These are phyloP conservation scores for Oryzias dopingdopingensis DNA, from an alignment of 2,797 vertebrate genomes.

Conservation along the genomic window DNA sequence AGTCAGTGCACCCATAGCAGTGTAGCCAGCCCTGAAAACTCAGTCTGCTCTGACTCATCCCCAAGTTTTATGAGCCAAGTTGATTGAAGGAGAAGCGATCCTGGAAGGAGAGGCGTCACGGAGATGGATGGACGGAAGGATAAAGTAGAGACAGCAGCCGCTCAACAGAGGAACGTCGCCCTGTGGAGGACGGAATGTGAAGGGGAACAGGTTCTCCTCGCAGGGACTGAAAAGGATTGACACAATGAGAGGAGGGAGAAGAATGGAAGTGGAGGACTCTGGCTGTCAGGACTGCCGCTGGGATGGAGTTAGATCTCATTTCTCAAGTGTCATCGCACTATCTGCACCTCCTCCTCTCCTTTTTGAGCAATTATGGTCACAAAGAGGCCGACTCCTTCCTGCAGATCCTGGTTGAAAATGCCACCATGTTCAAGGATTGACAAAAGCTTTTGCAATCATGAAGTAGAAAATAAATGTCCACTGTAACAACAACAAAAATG, in stretches of 20 bases:
- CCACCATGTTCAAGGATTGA: too few species aligned
- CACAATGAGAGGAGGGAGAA: slow-evolving; percentile 57
- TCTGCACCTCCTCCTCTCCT: slow-evolving; percentile 67
- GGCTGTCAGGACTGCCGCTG: slow-evolving; percentile 73
- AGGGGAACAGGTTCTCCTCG: slow-evolving; percentile 72
- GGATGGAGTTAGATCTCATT: slow-evolving; percentile 75
- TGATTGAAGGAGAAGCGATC: slow-evolving; percentile 68
- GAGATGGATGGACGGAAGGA: slow-evolving; percentile 65
- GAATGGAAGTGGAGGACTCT: slow-evolving; percentile 71
- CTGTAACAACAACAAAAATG: too few species aligned
- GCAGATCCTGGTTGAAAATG: slow-evolving; percentile 27
- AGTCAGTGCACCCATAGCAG: slow-evolving; percentile 77
- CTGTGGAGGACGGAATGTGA: slow-evolving; percentile 58
- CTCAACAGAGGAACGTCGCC: slow-evolving; percentile 64
- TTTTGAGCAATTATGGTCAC: slow-evolving; percentile 66
- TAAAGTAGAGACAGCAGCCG: slow-evolving; percentile 68
- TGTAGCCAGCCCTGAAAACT: slow-evolving; percentile 75
- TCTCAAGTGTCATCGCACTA: slow-evolving; percentile 73
- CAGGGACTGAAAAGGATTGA: slow-evolving; percentile 52
- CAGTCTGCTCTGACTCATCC: slow-evolving; percentile 65
- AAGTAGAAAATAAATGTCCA: too few species aligned
- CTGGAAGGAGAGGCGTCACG: slow-evolving; percentile 47
- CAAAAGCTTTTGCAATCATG: too few species aligned
- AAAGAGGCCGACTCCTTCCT: slow-evolving; percentile 54
- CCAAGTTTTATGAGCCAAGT: slow-evolving; percentile 70